Evolutionary conservation across 2,888 invertebrate species (phyloP).

Genomic region (Trachelus iudaicus): DNA sequence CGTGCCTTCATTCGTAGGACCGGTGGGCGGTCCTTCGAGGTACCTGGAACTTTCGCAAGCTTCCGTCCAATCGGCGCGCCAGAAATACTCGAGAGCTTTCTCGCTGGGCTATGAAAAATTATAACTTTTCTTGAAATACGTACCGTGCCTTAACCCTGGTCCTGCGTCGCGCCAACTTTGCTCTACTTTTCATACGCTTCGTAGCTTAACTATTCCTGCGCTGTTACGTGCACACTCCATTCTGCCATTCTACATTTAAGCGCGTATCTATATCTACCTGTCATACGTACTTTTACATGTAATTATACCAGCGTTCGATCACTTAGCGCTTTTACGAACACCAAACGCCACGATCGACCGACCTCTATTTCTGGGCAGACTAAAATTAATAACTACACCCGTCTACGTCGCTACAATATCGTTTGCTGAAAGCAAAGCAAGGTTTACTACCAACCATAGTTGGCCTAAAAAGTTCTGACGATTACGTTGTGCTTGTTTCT

Average conservation of each 20-base stretch:
- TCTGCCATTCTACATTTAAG: not conserved
- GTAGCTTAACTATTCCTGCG: not conserved
- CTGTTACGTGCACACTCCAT: not conserved
- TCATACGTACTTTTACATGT: not conserved
- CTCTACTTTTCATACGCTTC: slow-evolving; percentile 32
- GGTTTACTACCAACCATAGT: no score
- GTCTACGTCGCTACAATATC: no score
- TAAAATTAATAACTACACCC: not conserved
- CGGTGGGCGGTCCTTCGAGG: slow-evolving; percentile 54
- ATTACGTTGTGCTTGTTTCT: no score
- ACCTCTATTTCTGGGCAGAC: not conserved
- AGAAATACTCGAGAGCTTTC: not conserved
- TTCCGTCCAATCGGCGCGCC: slow-evolving; percentile 50
- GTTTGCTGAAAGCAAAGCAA: no score
- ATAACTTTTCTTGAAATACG: slow-evolving; percentile 45
- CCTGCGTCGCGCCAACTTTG: slow-evolving; percentile 38
- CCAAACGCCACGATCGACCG: not conserved
- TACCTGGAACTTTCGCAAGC: slow-evolving; percentile 60
- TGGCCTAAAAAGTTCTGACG: no score
- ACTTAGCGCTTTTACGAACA: slow-evolving; percentile 16
- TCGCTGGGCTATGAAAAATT: slow-evolving; percentile 35
- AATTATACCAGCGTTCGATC: slow-evolving; percentile 16
- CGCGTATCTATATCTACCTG: not conserved
- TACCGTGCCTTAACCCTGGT: slow-evolving; percentile 19
- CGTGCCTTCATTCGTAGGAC: slow-evolving; percentile 13